Evolutionary conservation across 1,140 invertebrate species (phyloP), one percentile per base, ranked within the genome.

Genomic region (Eueides isabella): DNA sequence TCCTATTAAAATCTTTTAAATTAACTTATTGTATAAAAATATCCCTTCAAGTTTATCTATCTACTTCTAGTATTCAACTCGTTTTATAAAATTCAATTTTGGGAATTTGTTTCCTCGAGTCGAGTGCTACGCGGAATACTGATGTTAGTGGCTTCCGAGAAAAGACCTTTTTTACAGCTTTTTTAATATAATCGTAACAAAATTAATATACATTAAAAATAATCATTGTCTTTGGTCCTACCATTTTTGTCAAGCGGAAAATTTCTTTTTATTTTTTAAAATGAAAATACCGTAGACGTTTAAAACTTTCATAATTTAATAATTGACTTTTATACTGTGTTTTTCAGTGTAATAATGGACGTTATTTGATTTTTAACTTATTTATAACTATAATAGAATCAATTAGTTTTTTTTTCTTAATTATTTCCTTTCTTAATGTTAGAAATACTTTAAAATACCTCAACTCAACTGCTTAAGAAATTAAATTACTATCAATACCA

Each of bases 31-130:
- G 28, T 3, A 28, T 23, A 67, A 33, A 41, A 55, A 55, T 55
- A 41, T 67, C 66, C 55, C 55, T 67, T 28, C n/a, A 67, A 67
- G 16, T n/a, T 61, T 55, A 33, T 68, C 19, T 19, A 55, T 26
- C 33, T 68, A 62, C 26, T 69, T 72, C 82, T 92, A 86, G 89
- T 89, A 89, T 91, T 90, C 88, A 89, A 90, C 88, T 92, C 89
- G 91, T 92, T 92, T 91, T 89, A 77, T 88, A 92, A 92, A 92
- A 92, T 92, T 92, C 91, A 92, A 92, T 92, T 92, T 92, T 92
- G 91, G 89, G 89, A 92, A 92, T 92, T 92, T 92, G 91, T 92
- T 91, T 92, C 89, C 91, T 89, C 85, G 82, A 84, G 85, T 83
- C 80, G 90, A 85, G 85, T 82, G 81, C 80, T 83, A 86, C 74